Base-by-base conservation (phyloP, 2,797 vertebrate species). In the Acanthurus leucopareius region DNA sequence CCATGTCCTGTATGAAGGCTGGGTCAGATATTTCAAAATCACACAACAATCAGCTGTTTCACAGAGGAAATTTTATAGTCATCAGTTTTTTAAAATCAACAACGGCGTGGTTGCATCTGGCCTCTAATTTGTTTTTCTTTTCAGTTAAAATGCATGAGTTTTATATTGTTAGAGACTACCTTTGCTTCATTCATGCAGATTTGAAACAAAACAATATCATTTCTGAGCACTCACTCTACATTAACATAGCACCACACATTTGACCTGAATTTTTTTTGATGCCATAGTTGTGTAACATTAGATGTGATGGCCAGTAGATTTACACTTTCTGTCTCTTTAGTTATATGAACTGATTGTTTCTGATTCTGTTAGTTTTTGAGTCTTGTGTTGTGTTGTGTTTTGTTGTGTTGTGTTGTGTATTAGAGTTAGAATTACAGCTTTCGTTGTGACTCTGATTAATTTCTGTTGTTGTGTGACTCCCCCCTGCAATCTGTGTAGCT, bases 21-120 rank as follows among this genome's bases (percentile, higher is more conserved):
- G 14, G 42, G 44, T 44, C 25, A 52, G 22, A 0, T 67, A 7
- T 66, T 62, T 79, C n/a, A n/a, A 63, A 82, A 75, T 38, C 69
- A 77, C n/a, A 59, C 14, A 42, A 3, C 52, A 25, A 16, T 60
- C 42, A 52, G 53, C 58, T 52, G 51, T 59, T 65, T 53, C 59
- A 49, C 20, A 1, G 9, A 61, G 58, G 38, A 44, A 57, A 54
- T 7, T 16, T 32, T 38, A 75, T 61, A 57, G 81, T 81, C 73
- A 69, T 73, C 32, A 5, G 58, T 66, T 35, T 22, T 53, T 70
- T 49, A 47, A 60, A 63, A 14, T 71, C 32, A 40, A 7, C 45
- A 48, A 75, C 51, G 53, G 62, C 60, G 28, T 89, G 93, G 91
- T 93, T 95, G 90, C 93, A 93, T 93, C 68, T 86, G 88, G 91